Conservation (phyloP, 2,113 vertebrate species). For the Sylvicapra grimmia region DNA sequence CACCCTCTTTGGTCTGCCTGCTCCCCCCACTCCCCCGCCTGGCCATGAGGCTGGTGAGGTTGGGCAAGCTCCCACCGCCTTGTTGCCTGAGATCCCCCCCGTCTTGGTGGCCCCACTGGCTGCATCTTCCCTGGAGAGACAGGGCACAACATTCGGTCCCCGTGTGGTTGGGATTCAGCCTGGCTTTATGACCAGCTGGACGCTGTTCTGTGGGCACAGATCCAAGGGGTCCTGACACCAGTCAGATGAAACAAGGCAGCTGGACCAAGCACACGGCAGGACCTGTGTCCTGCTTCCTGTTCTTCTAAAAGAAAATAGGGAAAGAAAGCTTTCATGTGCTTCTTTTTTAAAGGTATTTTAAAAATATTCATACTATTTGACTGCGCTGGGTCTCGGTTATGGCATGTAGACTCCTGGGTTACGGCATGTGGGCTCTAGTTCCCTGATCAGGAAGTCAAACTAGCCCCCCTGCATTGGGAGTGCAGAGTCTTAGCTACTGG, state of each 20-base stretch:
- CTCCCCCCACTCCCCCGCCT: too few relatives aligned
- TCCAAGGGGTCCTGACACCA: background rate
- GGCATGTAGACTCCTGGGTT: background rate
- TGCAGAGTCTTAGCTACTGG: background rate
- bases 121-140: background rate
- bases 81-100: too few relatives aligned
- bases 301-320: background rate
- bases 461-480: background rate
- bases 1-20: background rate
- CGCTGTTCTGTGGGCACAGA: background rate
- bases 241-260: background rate
- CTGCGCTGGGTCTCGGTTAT: background rate
- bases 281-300: background rate
- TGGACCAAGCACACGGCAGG: background rate
- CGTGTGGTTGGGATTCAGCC: background rate
- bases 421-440: background rate
- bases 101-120: background rate
- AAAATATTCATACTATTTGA: background rate
- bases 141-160: fast-evolving
- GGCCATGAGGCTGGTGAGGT: too few relatives aligned
- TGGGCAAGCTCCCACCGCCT: too few relatives aligned
- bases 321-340: background rate
- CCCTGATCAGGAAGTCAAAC: background rate
- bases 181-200: background rate
- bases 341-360: background rate